Conservation (phyloP, 2,888 invertebrate genomes). For the Sceliomorpha sp. region DNA sequence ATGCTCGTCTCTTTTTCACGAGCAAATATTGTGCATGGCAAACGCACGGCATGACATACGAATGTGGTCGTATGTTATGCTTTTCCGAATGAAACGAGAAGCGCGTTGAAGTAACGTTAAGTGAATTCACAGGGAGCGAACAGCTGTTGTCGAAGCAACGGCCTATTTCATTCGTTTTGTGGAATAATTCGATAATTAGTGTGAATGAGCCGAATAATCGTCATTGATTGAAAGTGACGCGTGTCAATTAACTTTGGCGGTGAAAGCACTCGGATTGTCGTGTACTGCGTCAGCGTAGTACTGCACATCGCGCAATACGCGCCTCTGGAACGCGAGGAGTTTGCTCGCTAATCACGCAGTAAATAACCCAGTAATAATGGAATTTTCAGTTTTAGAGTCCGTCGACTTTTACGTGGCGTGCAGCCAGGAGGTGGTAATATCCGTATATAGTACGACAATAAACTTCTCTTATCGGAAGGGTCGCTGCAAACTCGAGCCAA, state of each 20-base stretch:
- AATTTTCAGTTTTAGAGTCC: conserved; percentile 49
- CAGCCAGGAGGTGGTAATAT: conserved; percentile 43
- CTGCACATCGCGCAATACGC: no score
- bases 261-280: no score
- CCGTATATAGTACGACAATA: conserved; percentile 36
- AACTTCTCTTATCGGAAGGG: conserved; percentile 41
- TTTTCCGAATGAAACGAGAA: no score
- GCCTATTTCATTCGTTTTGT: conserved; percentile 21
- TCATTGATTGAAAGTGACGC: conserved; percentile 6
- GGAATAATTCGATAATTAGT: conserved; percentile 12
- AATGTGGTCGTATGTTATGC: no score
- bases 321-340: no score
- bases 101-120: no score
- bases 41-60: no score
- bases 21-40: no score
- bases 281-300: no score
- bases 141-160: conserved; percentile 22
- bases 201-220: conserved; percentile 10
- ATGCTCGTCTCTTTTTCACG: no score
- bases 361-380: conserved; percentile 23
- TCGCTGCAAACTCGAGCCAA: conserved; percentile 32
- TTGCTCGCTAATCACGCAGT: no score
- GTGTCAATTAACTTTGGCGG: conserved; percentile 1
- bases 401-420: conserved; percentile 34
- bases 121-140: conserved; percentile 15